Conservation (phyloP, 2,888 invertebrate species). For the Coremacera marginata region DNA sequence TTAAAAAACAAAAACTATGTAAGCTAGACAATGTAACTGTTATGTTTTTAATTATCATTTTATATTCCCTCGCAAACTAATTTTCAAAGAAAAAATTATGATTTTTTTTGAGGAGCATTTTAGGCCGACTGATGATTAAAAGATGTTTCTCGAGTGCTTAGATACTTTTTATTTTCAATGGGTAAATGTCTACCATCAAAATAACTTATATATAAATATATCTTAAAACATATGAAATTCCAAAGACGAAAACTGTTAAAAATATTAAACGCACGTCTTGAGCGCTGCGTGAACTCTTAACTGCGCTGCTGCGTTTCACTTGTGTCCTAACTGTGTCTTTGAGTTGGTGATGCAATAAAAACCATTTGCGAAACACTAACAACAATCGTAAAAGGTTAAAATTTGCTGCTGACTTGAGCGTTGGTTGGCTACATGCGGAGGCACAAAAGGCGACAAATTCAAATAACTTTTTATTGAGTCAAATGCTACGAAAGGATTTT, state of each 20-base stretch:
- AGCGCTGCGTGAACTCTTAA: constrained; percentile 27
- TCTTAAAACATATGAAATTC: background rate
- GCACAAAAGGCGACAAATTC: constrained; percentile 30
- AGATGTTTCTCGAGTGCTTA: too few relatives aligned
- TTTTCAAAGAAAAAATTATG: too few relatives aligned
- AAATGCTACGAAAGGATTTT: background rate
- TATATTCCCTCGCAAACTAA: too few relatives aligned
- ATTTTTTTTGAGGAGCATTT: too few relatives aligned
- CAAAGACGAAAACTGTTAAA: background rate
- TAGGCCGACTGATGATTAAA: too few relatives aligned
- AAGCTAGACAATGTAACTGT: too few relatives aligned
- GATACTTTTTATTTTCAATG: too few relatives aligned
- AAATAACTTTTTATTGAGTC: constrained; percentile 27
- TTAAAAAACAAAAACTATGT: too few relatives aligned
- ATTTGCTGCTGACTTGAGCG: background rate
- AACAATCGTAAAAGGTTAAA: constrained; percentile 6
- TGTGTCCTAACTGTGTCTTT: background rate
- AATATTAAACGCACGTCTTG: background rate
- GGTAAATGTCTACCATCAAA: too few relatives aligned
- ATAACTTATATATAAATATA: background rate
- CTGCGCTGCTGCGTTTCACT: background rate
- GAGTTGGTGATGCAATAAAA: constrained; percentile 34
- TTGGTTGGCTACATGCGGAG: background rate
- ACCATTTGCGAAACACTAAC: background rate
- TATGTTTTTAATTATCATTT: too few relatives aligned